Conservation (phyloP, 2,797 vertebrate genomes). For the Pelobates cultripes region DNA sequence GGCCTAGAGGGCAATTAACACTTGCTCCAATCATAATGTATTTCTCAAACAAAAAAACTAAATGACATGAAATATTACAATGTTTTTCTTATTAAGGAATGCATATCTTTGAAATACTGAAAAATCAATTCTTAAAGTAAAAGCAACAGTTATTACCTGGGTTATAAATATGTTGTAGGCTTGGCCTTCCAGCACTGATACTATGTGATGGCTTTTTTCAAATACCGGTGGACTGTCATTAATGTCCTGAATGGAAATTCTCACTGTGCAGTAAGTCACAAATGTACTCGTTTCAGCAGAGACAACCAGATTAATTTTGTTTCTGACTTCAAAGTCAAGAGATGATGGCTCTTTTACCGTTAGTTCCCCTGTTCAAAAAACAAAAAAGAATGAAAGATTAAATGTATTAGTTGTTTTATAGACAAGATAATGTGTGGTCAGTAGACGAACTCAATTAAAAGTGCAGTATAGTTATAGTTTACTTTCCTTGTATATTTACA, state of each 20-base stretch:
- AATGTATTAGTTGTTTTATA: neutral
- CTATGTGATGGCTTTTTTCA: conserved; percentile 76
- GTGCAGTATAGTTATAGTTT: no score
- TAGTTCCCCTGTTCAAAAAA: conserved; percentile 76
- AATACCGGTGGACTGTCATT: conserved; percentile 88
- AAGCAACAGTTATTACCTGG: conserved; percentile 75
- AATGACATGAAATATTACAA: no score
- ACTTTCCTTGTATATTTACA: no score
- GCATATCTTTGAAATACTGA: no score
- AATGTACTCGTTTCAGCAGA: conserved; percentile 78
- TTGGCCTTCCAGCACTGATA: conserved; percentile 84
- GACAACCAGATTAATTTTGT: conserved; percentile 76
- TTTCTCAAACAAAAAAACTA: no score
- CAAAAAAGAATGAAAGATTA: conserved; percentile 5
- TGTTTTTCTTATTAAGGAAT: no score
- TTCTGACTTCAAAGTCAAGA: conserved; percentile 83
- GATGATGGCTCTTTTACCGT: conserved; percentile 78
- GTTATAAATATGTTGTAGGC: conserved; percentile 75
- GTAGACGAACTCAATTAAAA: neutral
- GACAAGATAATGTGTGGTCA: neutral
- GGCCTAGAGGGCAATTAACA: no score
- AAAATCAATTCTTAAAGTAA: neutral
- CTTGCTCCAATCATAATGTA: no score
- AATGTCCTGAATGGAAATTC: conserved; percentile 78
- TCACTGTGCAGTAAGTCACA: conserved; percentile 77